These are phyloP conservation scores for Pogonognathellus flavescens DNA, from an alignment of 1,140 invertebrate species.

Conservation along the genomic window DNA sequence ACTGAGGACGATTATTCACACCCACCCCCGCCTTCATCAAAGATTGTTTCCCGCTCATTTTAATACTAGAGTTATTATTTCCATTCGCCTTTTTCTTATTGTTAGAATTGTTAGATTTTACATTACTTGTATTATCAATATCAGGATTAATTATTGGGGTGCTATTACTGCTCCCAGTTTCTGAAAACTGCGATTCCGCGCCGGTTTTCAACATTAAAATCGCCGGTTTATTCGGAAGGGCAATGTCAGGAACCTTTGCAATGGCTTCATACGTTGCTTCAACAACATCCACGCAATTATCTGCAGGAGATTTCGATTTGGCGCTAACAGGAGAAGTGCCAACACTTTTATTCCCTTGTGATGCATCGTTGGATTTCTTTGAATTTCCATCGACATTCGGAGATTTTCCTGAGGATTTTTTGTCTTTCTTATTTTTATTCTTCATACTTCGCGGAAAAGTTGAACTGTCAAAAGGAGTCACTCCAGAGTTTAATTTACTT, in stretches of 20 bases:
- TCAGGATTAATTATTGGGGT: not conserved
- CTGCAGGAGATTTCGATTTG: not conserved
- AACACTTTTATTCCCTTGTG: not conserved
- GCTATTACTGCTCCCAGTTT: not conserved
- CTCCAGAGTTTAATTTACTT: constrained; percentile 2
- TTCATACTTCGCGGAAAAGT: constrained; percentile 13
- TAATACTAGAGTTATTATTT: not conserved
- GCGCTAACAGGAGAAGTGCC: not conserved
- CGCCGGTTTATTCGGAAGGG: constrained; percentile 3
- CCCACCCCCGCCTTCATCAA: not conserved
- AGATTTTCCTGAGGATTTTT: not conserved
- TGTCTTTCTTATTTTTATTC: constrained; percentile 26
- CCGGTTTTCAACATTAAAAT: not conserved
- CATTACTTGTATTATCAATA: not conserved
- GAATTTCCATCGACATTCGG: not conserved
- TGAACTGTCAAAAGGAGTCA: not conserved
- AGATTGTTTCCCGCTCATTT: not conserved
- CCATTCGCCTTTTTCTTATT: not conserved
- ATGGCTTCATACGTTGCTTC: constrained; percentile 2
- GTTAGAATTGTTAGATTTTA: not conserved
- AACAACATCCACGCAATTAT: not conserved
- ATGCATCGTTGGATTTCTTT: constrained; percentile 19
- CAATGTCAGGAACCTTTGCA: constrained; percentile 16
- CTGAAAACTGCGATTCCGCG: not conserved
- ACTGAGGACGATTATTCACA: constrained; percentile 19